These are phyloP conservation scores for Xiphydria camelus DNA, from an alignment of 2,888 invertebrate species.

Conservation along the genomic window DNA sequence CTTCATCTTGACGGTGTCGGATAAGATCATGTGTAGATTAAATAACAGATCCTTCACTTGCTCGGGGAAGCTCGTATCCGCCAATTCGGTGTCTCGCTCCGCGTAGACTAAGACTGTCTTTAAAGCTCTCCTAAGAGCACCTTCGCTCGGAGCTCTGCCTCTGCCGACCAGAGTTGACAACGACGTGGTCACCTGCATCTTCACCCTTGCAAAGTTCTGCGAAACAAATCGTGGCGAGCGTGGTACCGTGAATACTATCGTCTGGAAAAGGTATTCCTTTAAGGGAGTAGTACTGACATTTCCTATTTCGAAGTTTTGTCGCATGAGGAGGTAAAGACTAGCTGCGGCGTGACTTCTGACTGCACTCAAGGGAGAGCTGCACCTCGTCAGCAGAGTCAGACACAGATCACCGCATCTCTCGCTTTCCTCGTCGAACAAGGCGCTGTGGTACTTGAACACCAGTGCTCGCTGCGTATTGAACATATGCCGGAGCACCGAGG, in stretches of 20 bases:
- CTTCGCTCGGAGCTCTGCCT: slow-evolving; percentile 88
- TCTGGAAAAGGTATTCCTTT: too few relatives aligned
- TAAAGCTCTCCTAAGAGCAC: slow-evolving; percentile 84
- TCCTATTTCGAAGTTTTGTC: slow-evolving; percentile 94
- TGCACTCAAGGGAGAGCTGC: slow-evolving; percentile 81
- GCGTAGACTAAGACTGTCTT: slow-evolving; percentile 95
- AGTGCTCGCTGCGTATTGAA: slow-evolving; percentile 91
- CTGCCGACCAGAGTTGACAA: slow-evolving; percentile 93
- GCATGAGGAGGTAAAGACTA: slow-evolving; percentile 92
- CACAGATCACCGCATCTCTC: slow-evolving; percentile 90
- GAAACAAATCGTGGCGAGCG: slow-evolving; percentile 20
- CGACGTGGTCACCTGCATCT: slow-evolving; percentile 99
- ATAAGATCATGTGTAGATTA: slow-evolving; percentile 97
- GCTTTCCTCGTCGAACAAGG: slow-evolving; percentile 86
- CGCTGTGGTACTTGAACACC: slow-evolving; percentile 87
- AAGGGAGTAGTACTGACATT: slow-evolving; percentile 68
- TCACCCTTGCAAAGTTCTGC: slow-evolving; percentile 95
- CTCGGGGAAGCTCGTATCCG: slow-evolving; percentile 90
- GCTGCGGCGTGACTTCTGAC: slow-evolving; percentile 93
- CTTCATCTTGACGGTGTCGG: slow-evolving; percentile 99
- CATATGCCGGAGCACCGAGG: slow-evolving; percentile 85
- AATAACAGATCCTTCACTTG: slow-evolving; percentile 93
- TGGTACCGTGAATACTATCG: neutral
- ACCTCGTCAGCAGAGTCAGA: slow-evolving; percentile 87
- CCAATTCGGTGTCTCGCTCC: slow-evolving; percentile 85